Evolutionary conservation across 2,113 vertebrate genomes (phyloP).

Genomic region (Tinamus guttatus): DNA sequence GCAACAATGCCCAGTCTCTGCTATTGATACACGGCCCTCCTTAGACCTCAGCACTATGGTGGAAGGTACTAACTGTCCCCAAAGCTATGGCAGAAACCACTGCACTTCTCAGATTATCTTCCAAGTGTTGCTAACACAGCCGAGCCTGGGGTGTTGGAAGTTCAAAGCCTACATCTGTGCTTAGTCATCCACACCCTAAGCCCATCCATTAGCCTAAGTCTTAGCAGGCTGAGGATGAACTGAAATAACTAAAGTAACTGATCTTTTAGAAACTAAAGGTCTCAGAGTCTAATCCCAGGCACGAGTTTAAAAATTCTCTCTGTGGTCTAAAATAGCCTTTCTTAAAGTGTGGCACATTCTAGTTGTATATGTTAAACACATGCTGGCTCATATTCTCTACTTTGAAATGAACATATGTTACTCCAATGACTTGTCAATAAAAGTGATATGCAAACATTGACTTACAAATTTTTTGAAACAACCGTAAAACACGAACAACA

Average conservation of each 20-base stretch:
- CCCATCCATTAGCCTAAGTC: background rate
- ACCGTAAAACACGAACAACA: background rate
- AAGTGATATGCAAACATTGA: background rate
- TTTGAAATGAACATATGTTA: background rate
- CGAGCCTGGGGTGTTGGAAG: background rate
- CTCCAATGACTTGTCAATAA: conserved; percentile 12
- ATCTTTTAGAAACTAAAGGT: background rate
- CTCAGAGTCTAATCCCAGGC: background rate
- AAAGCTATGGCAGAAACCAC: background rate
- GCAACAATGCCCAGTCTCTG: background rate
- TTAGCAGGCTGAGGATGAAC: background rate
- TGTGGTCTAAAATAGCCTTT: background rate
- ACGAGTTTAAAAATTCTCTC: background rate
- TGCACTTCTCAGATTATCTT: background rate
- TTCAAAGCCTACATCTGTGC: background rate
- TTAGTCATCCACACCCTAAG: background rate
- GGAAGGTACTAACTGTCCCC: background rate
- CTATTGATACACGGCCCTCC: background rate
- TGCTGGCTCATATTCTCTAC: background rate
- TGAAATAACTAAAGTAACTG: background rate
- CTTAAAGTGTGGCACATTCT: background rate
- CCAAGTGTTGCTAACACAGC: background rate
- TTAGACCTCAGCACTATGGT: background rate
- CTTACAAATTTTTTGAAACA: background rate
- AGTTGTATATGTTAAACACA: background rate